phyloP scores from a whole-genome alignment of 2,797 vertebrate genomes.

The Cynopterus sphinx region DNA sequence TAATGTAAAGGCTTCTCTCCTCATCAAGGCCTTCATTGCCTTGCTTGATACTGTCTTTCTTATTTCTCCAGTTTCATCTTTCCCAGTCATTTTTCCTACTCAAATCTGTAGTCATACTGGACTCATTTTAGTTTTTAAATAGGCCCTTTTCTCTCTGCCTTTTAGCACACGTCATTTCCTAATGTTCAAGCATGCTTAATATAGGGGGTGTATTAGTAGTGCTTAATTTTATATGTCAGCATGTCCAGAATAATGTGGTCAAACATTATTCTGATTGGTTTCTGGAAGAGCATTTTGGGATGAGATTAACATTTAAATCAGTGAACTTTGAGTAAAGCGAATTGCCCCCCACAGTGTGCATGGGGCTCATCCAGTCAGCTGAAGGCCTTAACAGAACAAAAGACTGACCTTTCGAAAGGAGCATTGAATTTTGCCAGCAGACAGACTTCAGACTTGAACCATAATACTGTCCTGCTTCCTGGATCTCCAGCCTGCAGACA shows the following conservation, averaged over 20 bases:
- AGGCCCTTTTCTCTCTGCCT: background rate
- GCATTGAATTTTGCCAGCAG: background rate
- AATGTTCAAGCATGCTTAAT: background rate
- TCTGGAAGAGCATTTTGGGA: background rate
- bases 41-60: background rate
- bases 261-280: background rate
- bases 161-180: background rate
- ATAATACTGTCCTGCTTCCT: background rate
- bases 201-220: background rate
- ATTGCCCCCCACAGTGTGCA: background rate
- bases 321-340: background rate
- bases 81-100: background rate
- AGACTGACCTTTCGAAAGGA: background rate
- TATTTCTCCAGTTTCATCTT: background rate
- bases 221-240: background rate
- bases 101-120: background rate
- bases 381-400: background rate
- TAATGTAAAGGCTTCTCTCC: background rate
- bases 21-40: background rate
- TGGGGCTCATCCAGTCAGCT: background rate
- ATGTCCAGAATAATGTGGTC: background rate
- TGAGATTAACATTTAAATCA: background rate
- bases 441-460: background rate
- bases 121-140: background rate
- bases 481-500: background rate